A percentile compares a stretch with the other conserved stretches of the same genome.
Evolutionary conservation across 2,888 invertebrate genomes (phyloP).

Genomic region (Acleris laterana): DNA sequence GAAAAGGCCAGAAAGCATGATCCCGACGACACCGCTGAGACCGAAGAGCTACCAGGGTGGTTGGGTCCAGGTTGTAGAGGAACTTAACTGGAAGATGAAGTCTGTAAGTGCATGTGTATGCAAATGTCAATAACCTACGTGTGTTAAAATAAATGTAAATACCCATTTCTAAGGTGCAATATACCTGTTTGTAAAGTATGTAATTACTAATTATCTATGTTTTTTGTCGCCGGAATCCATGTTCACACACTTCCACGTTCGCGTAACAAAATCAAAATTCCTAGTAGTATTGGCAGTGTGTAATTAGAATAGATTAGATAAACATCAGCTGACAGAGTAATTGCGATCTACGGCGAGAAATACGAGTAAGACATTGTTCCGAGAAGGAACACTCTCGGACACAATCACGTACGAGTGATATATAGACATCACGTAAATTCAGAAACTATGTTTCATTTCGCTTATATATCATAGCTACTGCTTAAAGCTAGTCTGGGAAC

Average conservation of each 20-base stretch:
- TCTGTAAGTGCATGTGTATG: constrained; percentile 56
- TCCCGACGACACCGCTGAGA: constrained; percentile 42
- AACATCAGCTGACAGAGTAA: constrained; percentile 30
- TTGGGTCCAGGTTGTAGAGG: constrained; percentile 73
- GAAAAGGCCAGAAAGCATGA: neutral
- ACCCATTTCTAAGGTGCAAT: no score
- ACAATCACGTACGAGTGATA: constrained; percentile 6
- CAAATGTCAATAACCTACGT: constrained; percentile 18
- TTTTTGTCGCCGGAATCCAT: neutral
- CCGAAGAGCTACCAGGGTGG: constrained; percentile 57
- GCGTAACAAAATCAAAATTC: constrained; percentile 32
- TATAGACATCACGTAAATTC: neutral
- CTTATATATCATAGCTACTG: neutral
- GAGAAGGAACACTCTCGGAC: constrained; percentile 3
- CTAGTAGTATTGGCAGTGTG: constrained; percentile 20
- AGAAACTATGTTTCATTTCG: neutral
- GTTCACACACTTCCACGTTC: constrained; percentile 26
- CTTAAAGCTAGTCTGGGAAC: neutral
- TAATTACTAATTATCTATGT: neutral
- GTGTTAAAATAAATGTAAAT: neutral
- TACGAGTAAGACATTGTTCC: constrained; percentile 28
- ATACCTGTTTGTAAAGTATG: no score
- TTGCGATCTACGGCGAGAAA: constrained; percentile 13
- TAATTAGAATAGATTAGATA: constrained; percentile 36
- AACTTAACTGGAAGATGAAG: constrained; percentile 63